Percentiles rank a stretch among this genome's conserved stretches.
Conservation (phyloP, 2,888 invertebrate genomes). For the Yponomeuta plumbellus region DNA sequence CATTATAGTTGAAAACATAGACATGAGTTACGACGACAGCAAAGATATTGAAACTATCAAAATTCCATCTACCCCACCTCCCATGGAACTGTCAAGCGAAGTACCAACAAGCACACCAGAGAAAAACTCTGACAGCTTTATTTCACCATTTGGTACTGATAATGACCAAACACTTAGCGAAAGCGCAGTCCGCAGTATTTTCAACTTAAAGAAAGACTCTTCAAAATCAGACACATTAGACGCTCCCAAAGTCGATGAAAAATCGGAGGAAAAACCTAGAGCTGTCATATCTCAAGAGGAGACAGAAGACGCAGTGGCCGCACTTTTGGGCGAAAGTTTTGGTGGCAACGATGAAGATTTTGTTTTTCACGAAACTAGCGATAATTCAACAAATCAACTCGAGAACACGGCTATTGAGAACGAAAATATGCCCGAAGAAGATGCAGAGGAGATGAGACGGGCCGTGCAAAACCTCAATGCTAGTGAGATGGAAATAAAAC, state of each 20-base stretch:
- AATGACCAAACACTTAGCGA: conserved; percentile 84
- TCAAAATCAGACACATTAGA: conserved; percentile 55
- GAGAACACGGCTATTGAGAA: conserved; percentile 61
- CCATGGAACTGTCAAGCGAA: conserved; percentile 53
- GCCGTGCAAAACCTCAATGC: conserved; percentile 88
- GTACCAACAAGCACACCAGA: conserved; percentile 60
- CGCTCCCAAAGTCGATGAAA: conserved; percentile 68
- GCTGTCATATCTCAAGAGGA: conserved; percentile 93
- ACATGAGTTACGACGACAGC: conserved; percentile 40
- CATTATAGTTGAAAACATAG: conserved; percentile 35
- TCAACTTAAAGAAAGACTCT: conserved; percentile 64
- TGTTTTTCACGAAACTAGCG: conserved; percentile 26
- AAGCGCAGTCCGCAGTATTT: conserved; percentile 87
- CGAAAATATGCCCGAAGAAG: conserved; percentile 80
- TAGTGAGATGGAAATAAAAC: conserved; percentile 84
- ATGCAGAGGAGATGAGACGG: conserved; percentile 89
- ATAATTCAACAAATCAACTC: conserved; percentile 73
- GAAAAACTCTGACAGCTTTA: conserved; percentile 73
- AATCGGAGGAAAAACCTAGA: conserved; percentile 84
- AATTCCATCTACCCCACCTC: conserved; percentile 59
- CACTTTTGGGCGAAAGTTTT: conserved; percentile 90
- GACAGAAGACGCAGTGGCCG: conserved; percentile 94
- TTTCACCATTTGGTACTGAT: conserved; percentile 77
- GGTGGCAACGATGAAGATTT: conserved; percentile 78
- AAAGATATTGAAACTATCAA: conserved; percentile 53